Percentiles rank a stretch among this genome's conserved stretches.
phyloP scores from a whole-genome alignment of 2,888 invertebrate genomes.

The Iphiclides podalirius region DNA sequence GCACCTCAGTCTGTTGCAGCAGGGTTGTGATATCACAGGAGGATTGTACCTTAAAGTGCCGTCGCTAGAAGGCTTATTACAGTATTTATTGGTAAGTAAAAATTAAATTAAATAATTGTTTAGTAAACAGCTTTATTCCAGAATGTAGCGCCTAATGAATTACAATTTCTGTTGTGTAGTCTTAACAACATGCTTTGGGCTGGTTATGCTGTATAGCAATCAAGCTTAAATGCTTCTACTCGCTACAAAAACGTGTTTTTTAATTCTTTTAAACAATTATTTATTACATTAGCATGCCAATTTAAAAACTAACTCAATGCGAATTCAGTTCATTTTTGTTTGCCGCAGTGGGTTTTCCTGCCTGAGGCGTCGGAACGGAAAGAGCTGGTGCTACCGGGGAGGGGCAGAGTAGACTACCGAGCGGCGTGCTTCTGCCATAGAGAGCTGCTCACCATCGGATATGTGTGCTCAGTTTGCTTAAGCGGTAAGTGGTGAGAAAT shows the following conservation, averaged over 20 bases:
- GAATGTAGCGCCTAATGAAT: too few relatives aligned
- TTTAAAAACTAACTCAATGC: too few relatives aligned
- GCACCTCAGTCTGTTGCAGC: conserved; percentile 94
- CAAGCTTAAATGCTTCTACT: too few relatives aligned
- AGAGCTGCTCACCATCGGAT: conserved; percentile 96
- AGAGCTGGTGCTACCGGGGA: conserved; percentile 92
- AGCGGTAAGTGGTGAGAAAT: conserved; percentile 92
- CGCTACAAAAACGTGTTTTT: too few relatives aligned
- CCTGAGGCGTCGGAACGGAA: conserved; percentile 90
- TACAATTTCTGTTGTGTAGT: too few relatives aligned
- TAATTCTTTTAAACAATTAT: too few relatives aligned
- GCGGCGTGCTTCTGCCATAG: conserved; percentile 99
- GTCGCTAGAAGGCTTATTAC: conserved; percentile 90
- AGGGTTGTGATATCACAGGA: conserved; percentile 97
- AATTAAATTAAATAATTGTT: too few relatives aligned
- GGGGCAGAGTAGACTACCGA: conserved; percentile 95
- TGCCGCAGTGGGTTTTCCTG: conserved; percentile 92
- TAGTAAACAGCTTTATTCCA: too few relatives aligned
- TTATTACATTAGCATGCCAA: too few relatives aligned
- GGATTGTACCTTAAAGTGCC: conserved; percentile 95
- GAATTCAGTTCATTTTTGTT: too few relatives aligned
- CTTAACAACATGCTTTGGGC: too few relatives aligned
- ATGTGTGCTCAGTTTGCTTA: conserved; percentile 98
- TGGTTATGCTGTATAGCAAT: too few relatives aligned
- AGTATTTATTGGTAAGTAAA: conserved; percentile 88